These are phyloP conservation scores for Huso huso DNA, from an alignment of 2,797 vertebrate genomes.

Conservation along the genomic window DNA sequence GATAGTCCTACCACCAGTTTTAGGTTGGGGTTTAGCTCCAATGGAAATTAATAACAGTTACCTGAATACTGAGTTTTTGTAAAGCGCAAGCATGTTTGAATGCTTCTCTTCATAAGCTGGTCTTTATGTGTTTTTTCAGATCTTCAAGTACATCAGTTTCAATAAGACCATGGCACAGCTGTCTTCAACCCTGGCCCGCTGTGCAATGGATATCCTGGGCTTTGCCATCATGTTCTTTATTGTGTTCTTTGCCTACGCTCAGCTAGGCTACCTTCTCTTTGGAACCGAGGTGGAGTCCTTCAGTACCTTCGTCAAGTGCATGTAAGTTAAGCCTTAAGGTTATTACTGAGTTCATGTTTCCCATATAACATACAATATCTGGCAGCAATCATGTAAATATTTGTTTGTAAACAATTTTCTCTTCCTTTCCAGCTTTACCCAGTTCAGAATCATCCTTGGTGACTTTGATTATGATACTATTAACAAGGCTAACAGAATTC, in stretches of 20 bases:
- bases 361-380: no score
- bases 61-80: no score
- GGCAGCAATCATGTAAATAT: not conserved
- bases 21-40: no score
- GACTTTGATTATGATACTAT: constrained; percentile 94
- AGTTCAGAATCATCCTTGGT: constrained; percentile 95
- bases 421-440: constrained; percentile 74
- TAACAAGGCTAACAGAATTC: constrained; percentile 84
- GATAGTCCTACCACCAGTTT: no score
- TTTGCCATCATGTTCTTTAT: constrained; percentile 98
- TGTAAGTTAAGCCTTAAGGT: constrained; percentile 55
- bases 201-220: constrained; percentile 94
- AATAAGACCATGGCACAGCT: constrained; percentile 98
- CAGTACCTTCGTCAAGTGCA: constrained; percentile 94
- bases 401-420: not conserved
- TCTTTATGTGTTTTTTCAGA: constrained; percentile 46
- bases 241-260: constrained; percentile 94
- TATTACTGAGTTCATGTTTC: no score
- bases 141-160: constrained; percentile 98
- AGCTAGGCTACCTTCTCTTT: constrained; percentile 91
- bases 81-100: no score
- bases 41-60: no score
- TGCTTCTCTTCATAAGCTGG: not conserved
- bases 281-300: constrained; percentile 91
- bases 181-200: constrained; percentile 88